A percentile compares a stretch with the other conserved stretches of the same genome.
Conservation (phyloP, 2,888 invertebrate species). For the Ormyrus pomaceus region DNA sequence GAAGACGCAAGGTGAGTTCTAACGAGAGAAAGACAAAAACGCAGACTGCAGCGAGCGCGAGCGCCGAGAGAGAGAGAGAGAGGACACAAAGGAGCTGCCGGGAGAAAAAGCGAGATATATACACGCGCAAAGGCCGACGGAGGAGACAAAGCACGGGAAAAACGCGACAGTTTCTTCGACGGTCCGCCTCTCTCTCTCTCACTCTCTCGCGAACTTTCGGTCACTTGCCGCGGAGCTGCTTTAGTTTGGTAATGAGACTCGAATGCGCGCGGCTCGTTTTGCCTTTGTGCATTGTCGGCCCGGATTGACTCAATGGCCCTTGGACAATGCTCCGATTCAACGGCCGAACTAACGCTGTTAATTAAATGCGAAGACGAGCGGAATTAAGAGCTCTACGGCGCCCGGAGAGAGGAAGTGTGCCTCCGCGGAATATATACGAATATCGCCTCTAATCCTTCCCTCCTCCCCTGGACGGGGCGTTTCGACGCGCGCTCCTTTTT, state of each 20-base stretch:
- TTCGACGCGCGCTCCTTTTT: background rate
- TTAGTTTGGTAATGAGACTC: slow-evolving; percentile 28
- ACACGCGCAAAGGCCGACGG: background rate
- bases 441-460: background rate
- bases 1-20: slow-evolving; percentile 52
- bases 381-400: background rate
- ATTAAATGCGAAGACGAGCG: background rate
- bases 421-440: background rate
- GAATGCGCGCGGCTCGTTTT: background rate
- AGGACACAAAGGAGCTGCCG: background rate
- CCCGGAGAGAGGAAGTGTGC: too few relatives aligned
- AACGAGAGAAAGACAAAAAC: slow-evolving; percentile 51
- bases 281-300: background rate
- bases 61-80: background rate
- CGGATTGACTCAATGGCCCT: slow-evolving; percentile 30
- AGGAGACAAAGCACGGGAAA: background rate
- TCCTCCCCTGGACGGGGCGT: background rate
- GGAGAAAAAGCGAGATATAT: slow-evolving; percentile 15
- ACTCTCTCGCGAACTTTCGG: too few relatives aligned
- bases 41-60: too few relatives aligned
- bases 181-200: too few relatives aligned
- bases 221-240: background rate
- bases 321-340: background rate
- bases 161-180: background rate
- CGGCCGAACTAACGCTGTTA: background rate